Evolutionary conservation across 2,797 vertebrate species (phyloP).

Genomic region (Chiloscyllium punctatum): DNA sequence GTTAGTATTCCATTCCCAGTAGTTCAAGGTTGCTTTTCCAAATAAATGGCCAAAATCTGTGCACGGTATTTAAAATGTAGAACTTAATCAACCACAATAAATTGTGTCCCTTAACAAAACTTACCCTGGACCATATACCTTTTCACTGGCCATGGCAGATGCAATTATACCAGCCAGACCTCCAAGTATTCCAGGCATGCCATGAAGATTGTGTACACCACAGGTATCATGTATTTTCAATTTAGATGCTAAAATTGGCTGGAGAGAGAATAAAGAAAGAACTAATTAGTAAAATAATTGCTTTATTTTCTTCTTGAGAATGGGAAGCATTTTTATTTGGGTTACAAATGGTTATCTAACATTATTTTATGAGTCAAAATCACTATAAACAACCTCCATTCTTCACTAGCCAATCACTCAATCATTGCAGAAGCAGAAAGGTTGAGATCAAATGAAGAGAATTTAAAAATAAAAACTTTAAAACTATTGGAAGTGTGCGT

Average conservation of each 20-base stretch:
- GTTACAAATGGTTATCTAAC: neutral
- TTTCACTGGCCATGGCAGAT: conserved; percentile 48
- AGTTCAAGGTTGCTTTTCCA: neutral
- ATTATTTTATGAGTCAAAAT: neutral
- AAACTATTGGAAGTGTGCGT: neutral
- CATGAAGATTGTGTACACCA: conserved; percentile 92
- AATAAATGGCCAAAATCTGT: neutral
- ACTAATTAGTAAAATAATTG: neutral
- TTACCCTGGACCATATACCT: neutral
- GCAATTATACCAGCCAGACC: conserved; percentile 75
- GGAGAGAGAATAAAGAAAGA: conserved; percentile 43
- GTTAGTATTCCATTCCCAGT: neutral
- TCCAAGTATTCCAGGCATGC: conserved; percentile 85
- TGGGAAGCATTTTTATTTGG: neutral
- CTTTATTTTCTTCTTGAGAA: neutral
- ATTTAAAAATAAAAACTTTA: neutral
- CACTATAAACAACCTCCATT: neutral
- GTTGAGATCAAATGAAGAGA: neutral
- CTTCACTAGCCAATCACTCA: neutral
- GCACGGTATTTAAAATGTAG: neutral
- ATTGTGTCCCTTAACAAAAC: neutral
- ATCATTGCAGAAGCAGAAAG: neutral
- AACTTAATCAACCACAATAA: neutral
- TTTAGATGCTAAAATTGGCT: conserved; percentile 77
- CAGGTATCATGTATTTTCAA: conserved; percentile 90